Base-by-base conservation (phyloP, 2,113 vertebrate genomes). In the Campylomormyrus numenius region DNA sequence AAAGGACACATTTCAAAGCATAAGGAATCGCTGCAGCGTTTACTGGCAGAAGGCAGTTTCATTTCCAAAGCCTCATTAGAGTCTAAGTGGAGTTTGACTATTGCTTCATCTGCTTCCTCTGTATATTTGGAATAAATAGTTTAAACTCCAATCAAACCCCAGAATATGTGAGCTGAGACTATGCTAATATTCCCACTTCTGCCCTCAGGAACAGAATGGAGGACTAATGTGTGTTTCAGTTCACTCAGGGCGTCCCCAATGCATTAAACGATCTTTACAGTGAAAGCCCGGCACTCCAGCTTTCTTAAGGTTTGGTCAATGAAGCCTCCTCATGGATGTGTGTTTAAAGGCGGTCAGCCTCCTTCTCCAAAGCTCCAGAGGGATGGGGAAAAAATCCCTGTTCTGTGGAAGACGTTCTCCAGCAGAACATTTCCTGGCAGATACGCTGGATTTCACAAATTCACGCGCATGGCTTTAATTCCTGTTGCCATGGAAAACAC, bases 41-140 rank as follows among this genome's bases (percentile, higher is more conserved):
- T 46, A 84, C 52, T 84, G 42, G 45, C 45, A 66, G 56, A 39
- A 13, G n/a, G 66, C 27, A 19, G 58, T 89, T 62, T 92, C 13
- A 56, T 89, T n/a, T 21, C 52, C 58, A 27, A 10, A 13, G 17
- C 77, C 49, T 89, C 42, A 84, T 83, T 90, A 19, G 9, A 91
- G 31, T 53, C 83, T 8, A 89, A 90, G 90, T 62, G 42, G 80
- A 89, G 31, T 90, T 91, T 91, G 53, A 89, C 87, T 90, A 74
- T 56, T 2, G 10, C 39, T 70, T 56, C 35, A 80, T 86, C 48
- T 85, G 53, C 85, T 31, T 89, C 46, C 49, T 83, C 50, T 24
- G 50, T 24, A 19, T 27, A 46, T 84, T 84, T 9, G 42, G 35
- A 52, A 21, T 35, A 27, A 85, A 46, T 52, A 58, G 50, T 62